Base-by-base conservation (phyloP, 2,888 invertebrate species). In the Platynereis dumerilii region DNA sequence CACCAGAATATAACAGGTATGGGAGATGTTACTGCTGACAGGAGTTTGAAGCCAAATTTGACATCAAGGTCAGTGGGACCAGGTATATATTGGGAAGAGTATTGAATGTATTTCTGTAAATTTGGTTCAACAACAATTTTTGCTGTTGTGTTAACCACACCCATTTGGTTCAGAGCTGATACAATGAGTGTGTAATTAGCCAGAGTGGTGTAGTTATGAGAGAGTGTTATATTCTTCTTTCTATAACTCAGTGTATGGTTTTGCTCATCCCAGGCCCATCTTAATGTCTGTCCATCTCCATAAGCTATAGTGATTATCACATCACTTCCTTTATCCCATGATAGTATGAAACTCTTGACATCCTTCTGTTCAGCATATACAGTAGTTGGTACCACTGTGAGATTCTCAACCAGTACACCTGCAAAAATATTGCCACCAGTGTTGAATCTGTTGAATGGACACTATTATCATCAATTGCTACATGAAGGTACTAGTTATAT, bases 181-280 rank as follows among this genome's bases (percentile, higher is more conserved):
- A 48, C n/a, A 7, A n/a, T 48, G 3, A 48, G 7, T 20, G 48
- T 48, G n/a, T 22, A 5, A n/a, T 48, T 48, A 5, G n/a, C 48
- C n/a, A 20, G 22, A 12, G 48, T 20, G 7, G 48, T 48, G 22
- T 48, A 48, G n/a, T n/a, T 48, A 22, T 48, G 48, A 12, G n/a
- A 20, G 5, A 48, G n/a, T 20, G 48, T 48, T 5, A 22, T 48
- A n/a, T 48, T 48, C 48, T 20, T 20, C 7, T n/a, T 22, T n/a
- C 7, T 12, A 22, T 48, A 48, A n/a, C 20, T 48, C 22, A 20
- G 7, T 10, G 48, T 48, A 22, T 48, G 48, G 22, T 22, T 22
- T n/a, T 48, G 48, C 48, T 48, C 48, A 20, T n/a, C n/a, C 48
- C 48, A 48, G 3, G 22, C 48, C 48, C 48, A 48, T 20, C 48